Evolutionary conservation across 2,888 invertebrate species (phyloP), one percentile per base, ranked within the genome.

Genomic region (Eulithis testata): DNA sequence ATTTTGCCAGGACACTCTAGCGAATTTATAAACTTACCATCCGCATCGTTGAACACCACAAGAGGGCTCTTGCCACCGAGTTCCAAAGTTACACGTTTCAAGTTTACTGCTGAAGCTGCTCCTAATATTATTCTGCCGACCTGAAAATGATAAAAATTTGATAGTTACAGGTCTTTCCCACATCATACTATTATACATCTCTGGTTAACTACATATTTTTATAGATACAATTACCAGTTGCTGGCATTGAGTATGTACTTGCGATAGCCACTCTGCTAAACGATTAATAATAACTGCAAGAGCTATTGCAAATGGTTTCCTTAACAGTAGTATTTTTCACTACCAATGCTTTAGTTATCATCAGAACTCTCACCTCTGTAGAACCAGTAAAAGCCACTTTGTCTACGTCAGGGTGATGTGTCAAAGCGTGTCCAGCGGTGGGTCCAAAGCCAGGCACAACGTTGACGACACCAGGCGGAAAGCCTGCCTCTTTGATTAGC

Each of bases 381-480:
- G 92, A 92, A 9, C 92, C 93, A 59, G 93, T 92, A 68, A 99
- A 99, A 0, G 98, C 98, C 2, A 99, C 94, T 90, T 98, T 98
- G 76, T 98, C 97, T 1, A 98, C 96, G 81, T 96, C 94, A 47
- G 89, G 89, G 82, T 97, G 97, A 60, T 94, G 91, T 0, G 97
- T 95, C 44, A 98, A 86, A 0, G 97, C 97, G 8, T 96, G 96
- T 2, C 98, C 98, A 3, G 97, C 96, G 0, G 91, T 91, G n/a
- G 95, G 95, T 0, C 98, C 99, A 82, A 95, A 97, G 0, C 99
- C 99, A 12, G 98, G 97, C 0, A 99, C 94, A 11, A 99, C 94
- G 84, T 99, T 99, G 0, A 99, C 88, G 0, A 99, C 99, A 36
- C 99, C 99, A 37, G 96, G 94, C 0, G 98, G 99, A 78, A 98